Evolutionary conservation across 2,797 vertebrate genomes (phyloP).

Genomic region (Malacoraja senta): DNA sequence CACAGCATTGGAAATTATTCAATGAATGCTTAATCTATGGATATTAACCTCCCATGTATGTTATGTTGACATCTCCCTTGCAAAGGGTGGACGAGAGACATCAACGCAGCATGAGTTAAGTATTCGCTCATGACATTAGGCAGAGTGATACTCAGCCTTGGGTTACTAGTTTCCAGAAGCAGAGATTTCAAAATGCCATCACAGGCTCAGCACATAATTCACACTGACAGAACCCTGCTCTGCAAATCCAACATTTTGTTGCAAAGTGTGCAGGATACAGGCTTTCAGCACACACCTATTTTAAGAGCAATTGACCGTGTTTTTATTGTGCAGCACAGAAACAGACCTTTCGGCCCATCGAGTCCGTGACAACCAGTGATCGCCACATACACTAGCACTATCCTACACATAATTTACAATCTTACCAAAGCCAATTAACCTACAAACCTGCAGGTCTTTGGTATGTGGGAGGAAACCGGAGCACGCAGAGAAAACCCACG

Average conservation of each 20-base stretch:
- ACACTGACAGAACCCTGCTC: not conserved
- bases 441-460: no score
- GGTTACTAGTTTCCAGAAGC: constrained; percentile 30
- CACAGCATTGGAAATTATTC: not conserved
- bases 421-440: no score
- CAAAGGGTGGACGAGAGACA: not conserved
- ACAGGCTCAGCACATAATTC: constrained; percentile 12
- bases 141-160: not conserved
- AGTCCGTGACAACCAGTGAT: no score
- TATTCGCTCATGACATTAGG: not conserved
- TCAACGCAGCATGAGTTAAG: not conserved
- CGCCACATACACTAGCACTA: no score
- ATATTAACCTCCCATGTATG: not conserved
- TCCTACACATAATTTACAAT: no score
- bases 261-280: constrained; percentile 21
- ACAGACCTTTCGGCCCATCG: no score
- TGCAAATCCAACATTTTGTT: constrained; percentile 12
- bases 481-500: no score
- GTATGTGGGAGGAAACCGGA: no score
- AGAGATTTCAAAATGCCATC: constrained; percentile 31
- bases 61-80: not conserved
- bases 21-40: not conserved
- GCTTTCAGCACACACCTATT: constrained; percentile 17
- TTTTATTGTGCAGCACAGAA: no score
- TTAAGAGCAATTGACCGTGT: constrained; percentile 8